Conservation (phyloP, 2,888 invertebrate genomes). For the Nymphalis polychloros region DNA sequence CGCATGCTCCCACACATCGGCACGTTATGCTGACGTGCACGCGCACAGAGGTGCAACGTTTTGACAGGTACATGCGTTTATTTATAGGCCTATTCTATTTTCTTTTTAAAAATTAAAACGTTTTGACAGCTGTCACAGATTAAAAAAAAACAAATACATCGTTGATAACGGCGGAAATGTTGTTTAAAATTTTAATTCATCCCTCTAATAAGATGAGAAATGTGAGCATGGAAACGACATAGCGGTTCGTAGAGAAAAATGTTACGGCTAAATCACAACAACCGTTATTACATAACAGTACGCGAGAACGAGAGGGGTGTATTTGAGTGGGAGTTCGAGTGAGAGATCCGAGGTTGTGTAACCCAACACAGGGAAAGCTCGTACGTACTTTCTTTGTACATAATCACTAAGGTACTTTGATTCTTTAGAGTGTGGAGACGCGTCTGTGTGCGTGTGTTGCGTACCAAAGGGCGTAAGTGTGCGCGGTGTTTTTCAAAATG, state of each 20-base stretch:
- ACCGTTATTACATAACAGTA: conserved; percentile 81
- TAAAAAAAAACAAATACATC: conserved; percentile 18
- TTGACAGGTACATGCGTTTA: conserved; percentile 69
- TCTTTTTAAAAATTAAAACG: conserved; percentile 15
- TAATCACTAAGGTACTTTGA: conserved; percentile 54
- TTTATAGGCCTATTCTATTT: conserved; percentile 55
- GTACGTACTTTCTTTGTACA: conserved; percentile 74
- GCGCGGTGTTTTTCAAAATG: conserved; percentile 61
- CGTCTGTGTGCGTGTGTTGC: conserved; percentile 64
- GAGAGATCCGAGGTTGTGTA: conserved; percentile 73
- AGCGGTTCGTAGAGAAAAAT: conserved; percentile 73
- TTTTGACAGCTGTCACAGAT: neutral
- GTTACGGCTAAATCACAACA: conserved; percentile 77
- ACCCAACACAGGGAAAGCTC: conserved; percentile 78
- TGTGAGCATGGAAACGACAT: conserved; percentile 49
- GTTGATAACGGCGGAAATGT: no score
- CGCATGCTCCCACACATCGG: conserved; percentile 47
- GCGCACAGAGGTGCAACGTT: conserved; percentile 63
- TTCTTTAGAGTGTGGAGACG: conserved; percentile 47
- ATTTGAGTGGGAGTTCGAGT: conserved; percentile 52
- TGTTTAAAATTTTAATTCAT: no score
- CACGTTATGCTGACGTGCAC: conserved; percentile 44
- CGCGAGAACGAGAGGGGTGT: conserved; percentile 54
- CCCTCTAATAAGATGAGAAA: conserved; percentile 41
- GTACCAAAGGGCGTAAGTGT: conserved; percentile 55